Percentiles rank a stretch among this genome's conserved stretches.
Evolutionary conservation across 2,797 vertebrate species (phyloP).

Genomic region (Erethizon dorsatum): DNA sequence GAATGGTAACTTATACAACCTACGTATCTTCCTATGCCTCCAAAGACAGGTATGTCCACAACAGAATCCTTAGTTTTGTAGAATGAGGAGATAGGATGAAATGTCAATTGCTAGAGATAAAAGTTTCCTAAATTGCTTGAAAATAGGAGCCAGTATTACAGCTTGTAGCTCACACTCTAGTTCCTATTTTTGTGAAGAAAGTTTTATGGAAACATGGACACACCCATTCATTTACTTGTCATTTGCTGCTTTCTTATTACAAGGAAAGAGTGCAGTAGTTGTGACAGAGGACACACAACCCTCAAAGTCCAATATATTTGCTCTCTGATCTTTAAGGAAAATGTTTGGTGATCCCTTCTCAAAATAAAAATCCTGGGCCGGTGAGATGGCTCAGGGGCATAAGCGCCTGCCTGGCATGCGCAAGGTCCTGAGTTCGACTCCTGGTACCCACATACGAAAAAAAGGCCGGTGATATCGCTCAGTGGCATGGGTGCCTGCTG

Average conservation of each 20-base stretch:
- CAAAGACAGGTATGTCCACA: background rate
- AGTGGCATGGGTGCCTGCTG: too few species aligned
- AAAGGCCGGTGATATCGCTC: too few species aligned
- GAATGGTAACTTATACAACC: background rate
- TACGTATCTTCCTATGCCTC: background rate
- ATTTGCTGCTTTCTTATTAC: background rate
- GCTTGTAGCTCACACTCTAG: background rate
- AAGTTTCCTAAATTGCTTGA: background rate
- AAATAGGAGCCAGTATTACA: background rate
- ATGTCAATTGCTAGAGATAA: background rate
- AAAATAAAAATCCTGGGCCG: background rate
- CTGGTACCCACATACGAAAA: too few species aligned
- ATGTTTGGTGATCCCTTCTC: background rate
- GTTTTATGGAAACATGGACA: background rate
- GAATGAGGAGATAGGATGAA: background rate
- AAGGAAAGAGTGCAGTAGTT: background rate
- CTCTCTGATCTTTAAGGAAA: background rate
- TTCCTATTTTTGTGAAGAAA: constrained; percentile 14
- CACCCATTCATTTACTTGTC: background rate
- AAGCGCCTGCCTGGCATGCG: too few species aligned
- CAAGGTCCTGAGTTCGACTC: too few species aligned
- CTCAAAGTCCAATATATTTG: background rate
- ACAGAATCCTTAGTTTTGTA: constrained; percentile 1
- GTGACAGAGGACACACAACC: background rate
- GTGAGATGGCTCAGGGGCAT: too few species aligned